Evolutionary conservation across 2,797 vertebrate genomes (phyloP).

Genomic region (Monodelphis domestica): DNA sequence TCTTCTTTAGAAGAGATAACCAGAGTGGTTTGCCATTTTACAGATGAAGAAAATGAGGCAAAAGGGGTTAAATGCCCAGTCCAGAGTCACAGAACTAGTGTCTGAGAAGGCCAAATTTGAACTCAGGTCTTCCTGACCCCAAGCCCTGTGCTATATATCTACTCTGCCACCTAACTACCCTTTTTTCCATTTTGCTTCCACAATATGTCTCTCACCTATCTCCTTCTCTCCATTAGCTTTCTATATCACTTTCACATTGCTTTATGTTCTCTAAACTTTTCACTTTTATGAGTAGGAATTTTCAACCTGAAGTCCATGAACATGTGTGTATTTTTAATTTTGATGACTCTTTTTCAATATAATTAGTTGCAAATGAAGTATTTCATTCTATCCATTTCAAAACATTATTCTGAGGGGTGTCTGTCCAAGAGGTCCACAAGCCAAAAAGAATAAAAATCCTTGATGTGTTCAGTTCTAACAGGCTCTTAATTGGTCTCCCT

Average conservation of each 20-base stretch:
- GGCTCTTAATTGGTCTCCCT: not conserved
- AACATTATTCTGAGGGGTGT: not conserved
- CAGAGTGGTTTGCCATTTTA: no score
- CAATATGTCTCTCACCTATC: not conserved
- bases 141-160: no score
- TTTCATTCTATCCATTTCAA: not conserved
- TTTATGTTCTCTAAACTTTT: not conserved
- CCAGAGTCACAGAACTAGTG: no score
- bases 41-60: no score
- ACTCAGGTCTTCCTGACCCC: no score
- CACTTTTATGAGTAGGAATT: not conserved
- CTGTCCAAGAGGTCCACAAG: not conserved
- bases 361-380: not conserved
- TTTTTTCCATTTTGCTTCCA: not conserved
- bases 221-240: not conserved
- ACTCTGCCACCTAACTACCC: no score
- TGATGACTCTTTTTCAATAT: not conserved
- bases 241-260: not conserved
- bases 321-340: not conserved
- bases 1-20: no score
- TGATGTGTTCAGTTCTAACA: not conserved
- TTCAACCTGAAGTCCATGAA: not conserved
- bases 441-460: not conserved
- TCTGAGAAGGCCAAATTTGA: no score
- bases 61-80: no score